Percentiles rank a stretch among this genome's conserved stretches.
phyloP scores from a whole-genome alignment of 2,113 vertebrate genomes.

The Balaeniceps rex region DNA sequence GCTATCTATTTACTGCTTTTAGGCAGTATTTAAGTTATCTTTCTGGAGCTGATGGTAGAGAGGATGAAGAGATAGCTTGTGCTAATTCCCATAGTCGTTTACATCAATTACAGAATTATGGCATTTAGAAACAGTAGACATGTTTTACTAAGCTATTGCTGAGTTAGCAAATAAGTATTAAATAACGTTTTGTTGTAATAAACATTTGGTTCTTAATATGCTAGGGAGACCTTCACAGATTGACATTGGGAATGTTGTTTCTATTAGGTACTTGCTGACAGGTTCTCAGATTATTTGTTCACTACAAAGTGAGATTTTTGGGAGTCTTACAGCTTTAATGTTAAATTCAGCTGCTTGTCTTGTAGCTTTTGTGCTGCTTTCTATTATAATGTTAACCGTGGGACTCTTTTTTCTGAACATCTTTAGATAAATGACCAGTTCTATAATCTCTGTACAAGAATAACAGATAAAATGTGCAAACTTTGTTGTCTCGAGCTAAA shows the following conservation, averaged over 20 bases:
- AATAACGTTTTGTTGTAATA: neutral
- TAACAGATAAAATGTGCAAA: neutral
- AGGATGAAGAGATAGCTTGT: neutral
- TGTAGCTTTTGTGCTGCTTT: neutral
- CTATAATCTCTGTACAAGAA: neutral
- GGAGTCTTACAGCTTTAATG: neutral
- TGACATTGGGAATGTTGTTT: neutral
- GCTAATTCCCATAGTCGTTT: neutral
- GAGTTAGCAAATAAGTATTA: neutral
- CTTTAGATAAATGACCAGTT: neutral
- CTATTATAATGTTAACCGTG: neutral
- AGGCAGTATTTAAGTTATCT: neutral
- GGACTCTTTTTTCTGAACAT: neutral
- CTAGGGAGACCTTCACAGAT: neutral
- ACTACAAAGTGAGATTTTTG: neutral
- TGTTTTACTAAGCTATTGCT: neutral
- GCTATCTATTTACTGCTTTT: neutral
- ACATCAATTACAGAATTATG: neutral
- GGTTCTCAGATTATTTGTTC: neutral
- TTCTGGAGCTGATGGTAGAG: neutral
- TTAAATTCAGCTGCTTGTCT: neutral
- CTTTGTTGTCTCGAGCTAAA: neutral
- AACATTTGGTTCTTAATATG: neutral
- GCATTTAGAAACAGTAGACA: neutral
- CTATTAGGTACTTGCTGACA: neutral